phyloP scores from a whole-genome alignment of 2,113 vertebrate genomes.

The Salminus brasiliensis region DNA sequence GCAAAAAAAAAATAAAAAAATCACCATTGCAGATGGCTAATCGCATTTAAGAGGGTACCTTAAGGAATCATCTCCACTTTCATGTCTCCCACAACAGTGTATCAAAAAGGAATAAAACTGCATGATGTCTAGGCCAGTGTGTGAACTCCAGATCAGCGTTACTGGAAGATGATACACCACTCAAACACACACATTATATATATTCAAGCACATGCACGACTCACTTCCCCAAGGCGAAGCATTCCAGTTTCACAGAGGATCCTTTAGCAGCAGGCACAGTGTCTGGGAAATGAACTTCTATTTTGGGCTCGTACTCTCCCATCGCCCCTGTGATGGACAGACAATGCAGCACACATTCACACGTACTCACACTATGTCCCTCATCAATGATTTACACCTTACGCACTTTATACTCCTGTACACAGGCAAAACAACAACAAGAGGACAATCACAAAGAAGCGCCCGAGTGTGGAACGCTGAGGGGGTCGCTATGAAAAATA shows the following conservation, averaged over 20 bases:
- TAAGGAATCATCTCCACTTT: slow-evolving; percentile 42
- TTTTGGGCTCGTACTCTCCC: slow-evolving; percentile 98
- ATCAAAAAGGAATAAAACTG: slow-evolving; percentile 32
- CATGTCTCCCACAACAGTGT: slow-evolving; percentile 17
- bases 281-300: slow-evolving; percentile 96
- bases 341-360: slow-evolving; percentile 57
- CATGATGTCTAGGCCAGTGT: slow-evolving; percentile 15
- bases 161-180: slow-evolving; percentile 15
- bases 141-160: slow-evolving; percentile 33
- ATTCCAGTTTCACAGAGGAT: slow-evolving; percentile 89
- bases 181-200: slow-evolving; percentile 27
- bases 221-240: slow-evolving; percentile 97
- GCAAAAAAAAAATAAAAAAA: too few relatives aligned
- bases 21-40: slow-evolving; percentile 39
- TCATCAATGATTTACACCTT: slow-evolving; percentile 64
- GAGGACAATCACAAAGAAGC: slow-evolving; percentile 50
- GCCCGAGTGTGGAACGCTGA: slow-evolving; percentile 38
- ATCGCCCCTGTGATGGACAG: slow-evolving; percentile 82
- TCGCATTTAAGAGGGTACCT: slow-evolving; percentile 35
- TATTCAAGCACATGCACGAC: slow-evolving; percentile 61
- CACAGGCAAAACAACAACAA: slow-evolving; percentile 55
- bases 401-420: slow-evolving; percentile 48
- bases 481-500: too few relatives aligned
- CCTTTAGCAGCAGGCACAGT: slow-evolving; percentile 89
- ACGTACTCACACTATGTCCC: slow-evolving; percentile 41